These are phyloP conservation scores for Oryzias sinensis DNA, from an alignment of 2,797 vertebrate genomes.

Conservation along the genomic window DNA sequence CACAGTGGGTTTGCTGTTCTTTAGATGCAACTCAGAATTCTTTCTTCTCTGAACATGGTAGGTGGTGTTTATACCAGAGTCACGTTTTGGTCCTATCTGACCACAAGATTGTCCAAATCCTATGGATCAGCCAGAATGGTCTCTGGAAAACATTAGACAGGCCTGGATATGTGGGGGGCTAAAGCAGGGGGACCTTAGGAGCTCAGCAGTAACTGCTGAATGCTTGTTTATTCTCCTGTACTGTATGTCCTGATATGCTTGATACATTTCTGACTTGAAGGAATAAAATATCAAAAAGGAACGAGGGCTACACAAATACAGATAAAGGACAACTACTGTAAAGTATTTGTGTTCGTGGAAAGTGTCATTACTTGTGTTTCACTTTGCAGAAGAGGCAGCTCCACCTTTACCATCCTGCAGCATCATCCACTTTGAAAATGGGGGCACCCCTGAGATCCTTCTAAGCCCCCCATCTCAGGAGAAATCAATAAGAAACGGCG, in stretches of 20 bases:
- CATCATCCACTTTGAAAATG: constrained; percentile 87
- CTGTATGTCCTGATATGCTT: not conserved
- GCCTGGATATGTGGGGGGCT: too few species aligned
- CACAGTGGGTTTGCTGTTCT: too few species aligned
- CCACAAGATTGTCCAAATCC: too few species aligned
- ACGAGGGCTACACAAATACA: not conserved
- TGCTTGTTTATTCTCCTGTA: not conserved
- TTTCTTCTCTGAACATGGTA: too few species aligned
- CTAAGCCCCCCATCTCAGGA: constrained; percentile 80
- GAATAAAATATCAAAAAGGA: not conserved
- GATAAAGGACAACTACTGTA: not conserved
- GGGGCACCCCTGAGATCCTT: constrained; percentile 74
- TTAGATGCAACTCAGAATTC: too few species aligned
- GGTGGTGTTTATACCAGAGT: too few species aligned
- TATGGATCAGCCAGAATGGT: too few species aligned
- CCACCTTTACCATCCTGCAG: constrained; percentile 79
- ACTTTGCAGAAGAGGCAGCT: constrained; percentile 73
- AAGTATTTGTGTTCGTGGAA: not conserved
- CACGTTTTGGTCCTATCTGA: too few species aligned
- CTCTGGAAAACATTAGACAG: too few species aligned
- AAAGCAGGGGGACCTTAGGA: too few species aligned
- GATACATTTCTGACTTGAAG: not conserved
- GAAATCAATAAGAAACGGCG: constrained; percentile 87
- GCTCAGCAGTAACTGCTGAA: not conserved
- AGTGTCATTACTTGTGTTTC: constrained; percentile 17